Conservation (phyloP, 1,140 invertebrate species). For the Carposina sasakii region DNA sequence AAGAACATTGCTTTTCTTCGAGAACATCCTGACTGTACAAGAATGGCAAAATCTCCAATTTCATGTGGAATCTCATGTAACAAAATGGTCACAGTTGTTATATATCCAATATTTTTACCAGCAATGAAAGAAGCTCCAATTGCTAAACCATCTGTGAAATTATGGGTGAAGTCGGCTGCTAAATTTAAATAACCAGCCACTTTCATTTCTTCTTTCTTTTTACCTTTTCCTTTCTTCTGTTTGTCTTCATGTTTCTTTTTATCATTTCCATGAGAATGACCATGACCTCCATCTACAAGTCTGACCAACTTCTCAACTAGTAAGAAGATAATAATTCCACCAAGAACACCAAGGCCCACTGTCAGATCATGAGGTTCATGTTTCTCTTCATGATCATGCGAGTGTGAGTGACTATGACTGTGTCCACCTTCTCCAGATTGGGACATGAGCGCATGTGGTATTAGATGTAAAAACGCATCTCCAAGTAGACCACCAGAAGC, state of each 20-base stretch:
- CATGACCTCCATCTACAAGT: conserved; percentile 87
- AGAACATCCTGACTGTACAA: conserved; percentile 94
- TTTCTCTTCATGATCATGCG: conserved; percentile 59
- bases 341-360: conserved; percentile 91
- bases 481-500: conserved; percentile 95
- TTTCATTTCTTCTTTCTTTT: conserved; percentile 82
- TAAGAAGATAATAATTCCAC: conserved; percentile 93
- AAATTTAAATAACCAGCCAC: conserved; percentile 95
- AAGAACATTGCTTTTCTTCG: conserved; percentile 93
- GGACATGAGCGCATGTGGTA: conserved; percentile 90
- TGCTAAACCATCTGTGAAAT: conserved; percentile 97
- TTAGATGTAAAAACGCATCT: conserved; percentile 97
- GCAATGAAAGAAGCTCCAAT: conserved; percentile 97
- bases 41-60: conserved; percentile 98
- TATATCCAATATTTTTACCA: conserved; percentile 84
- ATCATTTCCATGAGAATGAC: conserved; percentile 68
- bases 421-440: conserved; percentile 70
- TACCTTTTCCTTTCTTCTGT: conserved; percentile 59
- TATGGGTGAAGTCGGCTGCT: conserved; percentile 96
- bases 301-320: conserved; percentile 95
- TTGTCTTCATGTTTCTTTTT: conserved; percentile 65
- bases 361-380: conserved; percentile 82
- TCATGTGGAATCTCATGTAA: conserved; percentile 98
- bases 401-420: conserved; percentile 75
- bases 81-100: conserved; percentile 95